Conservation (phyloP, 2,888 invertebrate species). For the Chaetoderma sp. region DNA sequence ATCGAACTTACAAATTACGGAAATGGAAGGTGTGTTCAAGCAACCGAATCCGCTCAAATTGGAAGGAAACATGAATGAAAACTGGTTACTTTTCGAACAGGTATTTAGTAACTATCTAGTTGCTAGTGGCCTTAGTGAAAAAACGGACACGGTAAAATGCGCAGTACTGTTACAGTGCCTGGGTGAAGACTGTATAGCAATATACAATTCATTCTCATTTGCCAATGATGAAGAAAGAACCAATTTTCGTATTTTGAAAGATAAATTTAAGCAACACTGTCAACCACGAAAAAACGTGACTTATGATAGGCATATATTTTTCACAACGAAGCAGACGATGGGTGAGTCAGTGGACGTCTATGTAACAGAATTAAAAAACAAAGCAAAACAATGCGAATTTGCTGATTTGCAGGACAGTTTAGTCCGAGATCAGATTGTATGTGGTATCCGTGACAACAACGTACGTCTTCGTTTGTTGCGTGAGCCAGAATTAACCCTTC, state of each 20-base stretch:
- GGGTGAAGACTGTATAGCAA: conserved; percentile 21
- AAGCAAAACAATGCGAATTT: too few relatives aligned
- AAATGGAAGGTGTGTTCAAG: neutral
- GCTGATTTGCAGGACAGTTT: too few relatives aligned
- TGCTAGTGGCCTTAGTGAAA: conserved; percentile 6
- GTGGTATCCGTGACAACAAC: too few relatives aligned
- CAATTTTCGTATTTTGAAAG: neutral
- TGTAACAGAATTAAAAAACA: conserved; percentile 24
- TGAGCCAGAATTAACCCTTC: too few relatives aligned
- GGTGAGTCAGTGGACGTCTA: conserved; percentile 23
- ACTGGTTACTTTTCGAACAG: conserved; percentile 16
- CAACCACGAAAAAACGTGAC: conserved; percentile 25
- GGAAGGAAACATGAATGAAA: conserved; percentile 2
- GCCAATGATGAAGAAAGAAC: neutral
- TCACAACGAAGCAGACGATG: conserved; percentile 5
- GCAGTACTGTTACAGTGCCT: conserved; percentile 16
- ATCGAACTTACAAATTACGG: too few relatives aligned
- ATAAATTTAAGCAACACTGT: conserved; percentile 16
- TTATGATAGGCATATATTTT: conserved; percentile 24
- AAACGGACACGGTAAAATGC: conserved; percentile 4
- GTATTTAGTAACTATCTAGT: conserved; percentile 14
- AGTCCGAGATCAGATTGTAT: too few relatives aligned
- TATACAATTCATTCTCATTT: conserved; percentile 21
- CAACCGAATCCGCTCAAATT: neutral
- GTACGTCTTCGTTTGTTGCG: too few relatives aligned